These are phyloP conservation scores for Microtus montanus DNA, from an alignment of 2,113 vertebrate genomes.

Conservation along the genomic window DNA sequence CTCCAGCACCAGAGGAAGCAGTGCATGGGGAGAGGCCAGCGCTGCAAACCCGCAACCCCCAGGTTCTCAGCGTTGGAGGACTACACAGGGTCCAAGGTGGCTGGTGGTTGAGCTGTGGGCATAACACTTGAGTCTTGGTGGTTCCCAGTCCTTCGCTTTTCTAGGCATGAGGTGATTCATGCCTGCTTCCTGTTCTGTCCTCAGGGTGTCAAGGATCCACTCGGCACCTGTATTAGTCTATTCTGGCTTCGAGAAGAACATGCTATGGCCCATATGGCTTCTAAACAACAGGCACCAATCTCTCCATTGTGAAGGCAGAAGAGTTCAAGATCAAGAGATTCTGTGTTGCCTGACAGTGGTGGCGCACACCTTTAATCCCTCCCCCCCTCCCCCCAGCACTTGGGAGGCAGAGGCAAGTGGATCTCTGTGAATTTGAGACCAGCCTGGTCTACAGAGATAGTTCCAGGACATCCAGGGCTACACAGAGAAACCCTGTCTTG, in stretches of 20 bases:
- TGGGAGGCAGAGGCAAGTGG: no score
- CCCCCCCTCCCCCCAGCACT: no score
- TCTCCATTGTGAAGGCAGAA: background rate
- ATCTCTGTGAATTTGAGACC: no score
- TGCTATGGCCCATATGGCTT: background rate
- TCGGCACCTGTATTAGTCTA: background rate
- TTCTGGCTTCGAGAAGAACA: background rate
- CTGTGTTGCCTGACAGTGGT: no score
- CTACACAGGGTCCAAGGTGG: accelerated
- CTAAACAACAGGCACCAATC: background rate
- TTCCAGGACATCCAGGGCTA: no score
- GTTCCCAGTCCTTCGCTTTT: background rate
- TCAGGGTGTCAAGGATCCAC: background rate
- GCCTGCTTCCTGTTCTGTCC: background rate
- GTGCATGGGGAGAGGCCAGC: background rate
- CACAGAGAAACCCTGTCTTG: no score
- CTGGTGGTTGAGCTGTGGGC: background rate
- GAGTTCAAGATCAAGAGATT: background rate
- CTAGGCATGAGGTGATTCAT: background rate
- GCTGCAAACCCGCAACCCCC: no score
- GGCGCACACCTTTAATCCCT: no score
- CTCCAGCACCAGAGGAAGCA: background rate
- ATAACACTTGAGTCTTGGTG: background rate
- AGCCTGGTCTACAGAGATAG: no score
- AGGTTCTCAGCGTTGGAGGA: background rate